Base-by-base conservation (phyloP, 2,113 vertebrate genomes). In the Chionomys nivalis region DNA sequence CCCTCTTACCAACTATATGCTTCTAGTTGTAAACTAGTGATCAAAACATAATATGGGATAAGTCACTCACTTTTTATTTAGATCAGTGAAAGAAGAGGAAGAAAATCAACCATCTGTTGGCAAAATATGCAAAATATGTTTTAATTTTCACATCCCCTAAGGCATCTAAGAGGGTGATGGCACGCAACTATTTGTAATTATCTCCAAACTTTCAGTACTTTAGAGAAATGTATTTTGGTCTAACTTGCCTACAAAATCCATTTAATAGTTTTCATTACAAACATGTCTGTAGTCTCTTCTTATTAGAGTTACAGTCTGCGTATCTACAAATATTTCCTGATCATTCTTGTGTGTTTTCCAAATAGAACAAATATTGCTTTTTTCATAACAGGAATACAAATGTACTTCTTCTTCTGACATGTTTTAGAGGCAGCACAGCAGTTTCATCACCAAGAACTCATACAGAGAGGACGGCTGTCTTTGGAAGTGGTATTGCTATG, bases 291-390 rank as follows among this genome's bases (percentile, higher is more conserved):
- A 63, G 42, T 52, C 47, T 92, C 36, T 81, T 95, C 94, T 93
- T 94, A n/a, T 92, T 70, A 89, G 72, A 94, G 12, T 95, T 95
- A 92, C 7, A 49, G 90, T 97, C 89, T 97, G 44, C 86, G 66
- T 89, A 96, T 66, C 42, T 86, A 93, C 65, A 97, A 96, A 95
- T 87, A 97, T 92, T 86, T 96, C 73, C 86, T 92, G 36, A 90
- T 88, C 52, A 88, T 90, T 75, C 81, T 96, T 16, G 36, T 88
- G 79, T 13, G 55, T 79, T 96, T 97, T 88, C 77, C 68, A 90
- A 94, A 78, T 75, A 68, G 36, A 72, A 93, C 76, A 72, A 96
- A 77, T 58, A 24, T 36, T 31, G 65, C 31, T 31, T 90, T 95
- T 76, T 78, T 33, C 78, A 88, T 87, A 26, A 55, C 19, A 79